phyloP scores from a whole-genome alignment of 2,113 vertebrate genomes.

The Alethe diademata region DNA sequence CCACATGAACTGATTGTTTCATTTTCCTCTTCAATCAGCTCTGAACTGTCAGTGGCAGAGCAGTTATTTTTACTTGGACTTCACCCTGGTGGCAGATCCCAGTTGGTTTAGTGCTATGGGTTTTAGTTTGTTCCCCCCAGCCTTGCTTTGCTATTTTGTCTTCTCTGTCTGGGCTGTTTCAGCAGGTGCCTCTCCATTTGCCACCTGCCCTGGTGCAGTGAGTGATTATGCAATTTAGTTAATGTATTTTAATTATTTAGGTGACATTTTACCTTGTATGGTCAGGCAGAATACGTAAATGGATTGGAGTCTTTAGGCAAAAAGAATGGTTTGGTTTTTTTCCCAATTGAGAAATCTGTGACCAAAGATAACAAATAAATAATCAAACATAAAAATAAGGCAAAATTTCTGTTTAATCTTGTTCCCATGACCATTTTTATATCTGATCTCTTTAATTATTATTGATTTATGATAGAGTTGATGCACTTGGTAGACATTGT shows the following conservation, averaged over 20 bases:
- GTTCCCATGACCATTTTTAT: background rate
- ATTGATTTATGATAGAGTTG: slow-evolving; percentile 17
- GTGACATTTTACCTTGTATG: slow-evolving; percentile 44
- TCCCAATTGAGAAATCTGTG: background rate
- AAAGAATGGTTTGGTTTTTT: background rate
- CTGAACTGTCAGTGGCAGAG: background rate
- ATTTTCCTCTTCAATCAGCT: background rate
- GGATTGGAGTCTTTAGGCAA: background rate
- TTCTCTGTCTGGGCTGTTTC: background rate
- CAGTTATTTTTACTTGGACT: background rate
- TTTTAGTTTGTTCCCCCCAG: background rate
- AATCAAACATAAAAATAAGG: background rate
- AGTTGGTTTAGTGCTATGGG: background rate
- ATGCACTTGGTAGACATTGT: background rate
- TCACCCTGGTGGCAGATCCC: background rate
- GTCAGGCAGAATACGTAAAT: slow-evolving; percentile 13
- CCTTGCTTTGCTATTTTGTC: background rate
- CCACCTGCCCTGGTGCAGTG: slow-evolving; percentile 43
- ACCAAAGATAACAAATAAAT: background rate
- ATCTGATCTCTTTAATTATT: background rate
- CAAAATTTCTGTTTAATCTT: background rate
- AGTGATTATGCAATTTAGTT: slow-evolving; percentile 50
- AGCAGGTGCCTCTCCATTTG: slow-evolving; percentile 53
- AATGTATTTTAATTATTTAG: slow-evolving; percentile 70
- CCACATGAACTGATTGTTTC: background rate